Conservation (phyloP, 2,113 vertebrate species). For the Rhynchomys soricoides region DNA sequence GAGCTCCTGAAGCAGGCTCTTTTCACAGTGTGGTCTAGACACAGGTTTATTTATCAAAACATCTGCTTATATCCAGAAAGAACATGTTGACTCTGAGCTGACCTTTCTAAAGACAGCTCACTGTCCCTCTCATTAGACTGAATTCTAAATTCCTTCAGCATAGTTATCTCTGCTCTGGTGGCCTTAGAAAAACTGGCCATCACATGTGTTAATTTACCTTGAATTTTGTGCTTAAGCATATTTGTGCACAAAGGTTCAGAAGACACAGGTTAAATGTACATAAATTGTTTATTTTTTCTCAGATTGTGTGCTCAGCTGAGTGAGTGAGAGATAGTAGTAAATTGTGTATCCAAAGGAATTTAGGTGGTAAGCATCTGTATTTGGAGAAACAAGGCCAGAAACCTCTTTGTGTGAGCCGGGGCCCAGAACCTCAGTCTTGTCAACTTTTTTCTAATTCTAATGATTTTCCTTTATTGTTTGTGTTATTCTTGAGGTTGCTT, state of each 20-base stretch:
- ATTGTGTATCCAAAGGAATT: not conserved
- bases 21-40: not conserved
- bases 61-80: not conserved
- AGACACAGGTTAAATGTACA: not conserved
- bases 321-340: not conserved
- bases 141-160: not conserved
- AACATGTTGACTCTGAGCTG: not conserved
- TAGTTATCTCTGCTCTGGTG: not conserved
- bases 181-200: not conserved
- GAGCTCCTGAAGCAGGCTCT: not conserved
- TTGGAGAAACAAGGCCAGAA: constrained; percentile 13
- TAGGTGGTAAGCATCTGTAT: not conserved
- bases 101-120: constrained; percentile 32
- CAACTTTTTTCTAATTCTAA: constrained; percentile 19
- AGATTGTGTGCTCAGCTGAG: not conserved
- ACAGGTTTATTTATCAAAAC: constrained; percentile 46
- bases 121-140: not conserved
- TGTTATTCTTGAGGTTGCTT: not conserved
- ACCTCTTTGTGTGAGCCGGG: not conserved
- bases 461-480: constrained; percentile 40
- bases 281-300: not conserved
- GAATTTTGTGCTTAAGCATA: not conserved
- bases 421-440: not conserved
- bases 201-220: not conserved
- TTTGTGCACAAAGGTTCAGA: not conserved